These are phyloP conservation scores for Phortica okadai DNA, from an alignment of 2,888 invertebrate species.

Conservation along the genomic window DNA sequence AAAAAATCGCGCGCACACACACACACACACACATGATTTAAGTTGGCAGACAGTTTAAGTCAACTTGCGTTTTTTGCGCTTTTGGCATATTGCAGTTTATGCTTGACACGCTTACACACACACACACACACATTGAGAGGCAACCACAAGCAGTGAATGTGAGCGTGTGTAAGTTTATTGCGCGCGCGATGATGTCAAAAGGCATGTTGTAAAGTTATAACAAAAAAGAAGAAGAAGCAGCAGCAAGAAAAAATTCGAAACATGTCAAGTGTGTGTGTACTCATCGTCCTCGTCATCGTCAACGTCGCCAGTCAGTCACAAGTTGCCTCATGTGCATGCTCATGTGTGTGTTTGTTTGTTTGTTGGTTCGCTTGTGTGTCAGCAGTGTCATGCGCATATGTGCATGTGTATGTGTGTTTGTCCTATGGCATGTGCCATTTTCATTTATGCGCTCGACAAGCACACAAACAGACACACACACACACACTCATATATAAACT, in stretches of 20 bases:
- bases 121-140: not conserved
- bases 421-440: conserved; percentile 21
- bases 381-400: not conserved
- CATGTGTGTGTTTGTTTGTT: too few species aligned
- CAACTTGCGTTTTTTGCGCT: conserved; percentile 42
- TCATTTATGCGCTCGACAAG: conserved; percentile 11
- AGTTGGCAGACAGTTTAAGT: conserved; percentile 54
- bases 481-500: not conserved
- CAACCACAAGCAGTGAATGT: not conserved
- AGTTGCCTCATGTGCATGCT: not conserved
- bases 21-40: conserved; percentile 41
- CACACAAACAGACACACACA: conserved; percentile 1
- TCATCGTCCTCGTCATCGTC: not conserved
- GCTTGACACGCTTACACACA: not conserved
- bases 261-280: conserved; percentile 15
- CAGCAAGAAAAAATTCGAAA: conserved; percentile 2
- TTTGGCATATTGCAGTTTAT: conserved; percentile 17
- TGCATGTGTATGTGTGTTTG: not conserved
- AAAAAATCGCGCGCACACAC: not conserved
- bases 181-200: conserved; percentile 17
- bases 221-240: conserved; percentile 15
- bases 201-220: not conserved
- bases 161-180: not conserved
- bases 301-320: not conserved
- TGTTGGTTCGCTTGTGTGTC: not conserved